Evolutionary conservation across 2,888 invertebrate species (phyloP).

Genomic region (Nymphalis polychloros): DNA sequence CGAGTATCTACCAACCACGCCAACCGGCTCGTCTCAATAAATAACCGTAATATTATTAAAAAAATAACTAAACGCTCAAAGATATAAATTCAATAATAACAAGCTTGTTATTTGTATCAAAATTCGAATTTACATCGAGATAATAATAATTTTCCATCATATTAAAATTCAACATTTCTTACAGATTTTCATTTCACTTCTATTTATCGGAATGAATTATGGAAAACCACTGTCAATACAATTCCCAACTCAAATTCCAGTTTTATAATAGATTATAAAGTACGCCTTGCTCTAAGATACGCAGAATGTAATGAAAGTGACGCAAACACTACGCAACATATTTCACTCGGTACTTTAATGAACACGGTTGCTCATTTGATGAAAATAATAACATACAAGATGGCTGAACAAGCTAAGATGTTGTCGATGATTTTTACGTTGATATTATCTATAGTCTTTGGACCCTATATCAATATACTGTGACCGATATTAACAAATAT

Average conservation of each 20-base stretch:
- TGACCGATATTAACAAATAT: constrained; percentile 28
- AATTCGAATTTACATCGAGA: no score
- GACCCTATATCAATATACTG: constrained; percentile 18
- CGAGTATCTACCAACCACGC: no score
- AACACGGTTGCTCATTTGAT: not conserved
- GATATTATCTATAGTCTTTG: constrained; percentile 27
- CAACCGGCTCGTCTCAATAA: no score
- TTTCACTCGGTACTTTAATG: constrained; percentile 13
- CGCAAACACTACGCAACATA: not conserved
- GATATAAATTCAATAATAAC: no score
- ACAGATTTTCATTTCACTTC: not conserved
- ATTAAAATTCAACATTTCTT: not conserved
- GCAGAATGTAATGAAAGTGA: constrained; percentile 5
- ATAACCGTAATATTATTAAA: no score
- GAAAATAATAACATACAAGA: not conserved
- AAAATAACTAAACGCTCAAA: no score
- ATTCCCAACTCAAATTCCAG: not conserved
- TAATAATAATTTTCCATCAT: no score
- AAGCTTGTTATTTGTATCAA: no score
- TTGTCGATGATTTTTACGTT: not conserved
- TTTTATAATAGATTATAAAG: not conserved
- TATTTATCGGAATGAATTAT: not conserved
- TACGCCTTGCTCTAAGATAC: not conserved
- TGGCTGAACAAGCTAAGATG: not conserved
- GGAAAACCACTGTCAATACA: not conserved